phyloP scores from a whole-genome alignment of 2,888 invertebrate genomes.

The Ecliptopera silaceata region DNA sequence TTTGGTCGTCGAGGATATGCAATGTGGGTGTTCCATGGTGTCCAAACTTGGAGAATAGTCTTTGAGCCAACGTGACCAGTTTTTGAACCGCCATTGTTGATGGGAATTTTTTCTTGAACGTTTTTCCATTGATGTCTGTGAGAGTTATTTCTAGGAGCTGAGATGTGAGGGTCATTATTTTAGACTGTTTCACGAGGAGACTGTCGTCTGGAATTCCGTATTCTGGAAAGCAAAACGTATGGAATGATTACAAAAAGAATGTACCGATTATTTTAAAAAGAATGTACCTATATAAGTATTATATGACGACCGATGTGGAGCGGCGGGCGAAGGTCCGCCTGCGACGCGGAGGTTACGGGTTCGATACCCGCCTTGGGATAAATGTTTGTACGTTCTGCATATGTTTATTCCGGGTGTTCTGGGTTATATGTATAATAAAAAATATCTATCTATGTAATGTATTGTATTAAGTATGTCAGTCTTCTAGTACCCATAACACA shows the following conservation, averaged over 20 bases:
- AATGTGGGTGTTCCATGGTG: slow-evolving; percentile 67
- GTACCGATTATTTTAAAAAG: too few species aligned
- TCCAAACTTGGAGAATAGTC: slow-evolving; percentile 84
- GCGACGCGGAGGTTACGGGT: too few species aligned
- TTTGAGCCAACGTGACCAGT: slow-evolving; percentile 90
- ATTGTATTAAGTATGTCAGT: too few species aligned
- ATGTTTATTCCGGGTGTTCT: too few species aligned
- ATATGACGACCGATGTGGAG: slow-evolving; percentile 76
- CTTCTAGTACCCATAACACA: too few species aligned
- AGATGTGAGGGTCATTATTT: slow-evolving; percentile 85
- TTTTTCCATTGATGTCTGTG: slow-evolving; percentile 80
- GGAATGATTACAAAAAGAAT: too few species aligned
- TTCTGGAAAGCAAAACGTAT: slow-evolving; percentile 82
- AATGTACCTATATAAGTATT: too few species aligned
- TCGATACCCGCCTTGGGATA: too few species aligned
- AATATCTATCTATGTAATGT: too few species aligned
- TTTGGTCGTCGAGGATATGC: slow-evolving; percentile 80
- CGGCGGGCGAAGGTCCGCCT: too few species aligned
- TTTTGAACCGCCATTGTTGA: slow-evolving; percentile 92
- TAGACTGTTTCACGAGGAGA: slow-evolving; percentile 80
- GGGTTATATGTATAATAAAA: too few species aligned
- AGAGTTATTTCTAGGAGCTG: slow-evolving; percentile 85
- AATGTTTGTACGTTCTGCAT: too few species aligned
- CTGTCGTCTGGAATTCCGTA: slow-evolving; percentile 92
- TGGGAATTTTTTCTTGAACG: slow-evolving; percentile 88